Percentiles rank a stretch among this genome's conserved stretches.
Conservation (phyloP, 2,888 invertebrate species). For the Apantesis nais region DNA sequence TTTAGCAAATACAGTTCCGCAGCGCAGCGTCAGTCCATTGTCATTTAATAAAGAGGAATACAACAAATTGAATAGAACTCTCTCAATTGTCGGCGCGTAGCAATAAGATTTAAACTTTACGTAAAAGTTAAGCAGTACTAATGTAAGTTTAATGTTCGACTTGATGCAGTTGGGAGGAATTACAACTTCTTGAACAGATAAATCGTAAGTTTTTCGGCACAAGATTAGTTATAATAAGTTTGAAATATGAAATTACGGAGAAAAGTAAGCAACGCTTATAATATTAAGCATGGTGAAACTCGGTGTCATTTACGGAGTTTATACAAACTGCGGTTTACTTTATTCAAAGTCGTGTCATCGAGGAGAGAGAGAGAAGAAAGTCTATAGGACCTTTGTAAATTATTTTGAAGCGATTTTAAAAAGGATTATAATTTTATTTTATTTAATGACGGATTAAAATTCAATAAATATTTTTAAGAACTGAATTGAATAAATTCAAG, state of each 20-base stretch:
- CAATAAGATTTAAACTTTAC: slow-evolving; percentile 66
- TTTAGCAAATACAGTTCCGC: slow-evolving; percentile 25
- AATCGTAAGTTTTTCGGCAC: slow-evolving; percentile 25
- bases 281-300: not conserved
- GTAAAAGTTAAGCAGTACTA: slow-evolving; percentile 70
- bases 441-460: no score
- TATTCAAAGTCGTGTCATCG: not conserved
- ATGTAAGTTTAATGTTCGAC: slow-evolving; percentile 78
- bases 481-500: no score
- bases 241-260: not conserved
- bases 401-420: not conserved
- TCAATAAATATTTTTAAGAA: no score
- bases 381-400: not conserved
- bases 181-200: slow-evolving; percentile 43
- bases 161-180: slow-evolving; percentile 71
- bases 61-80: slow-evolving; percentile 50
- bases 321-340: no score
- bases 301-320: not conserved
- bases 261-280: not conserved
- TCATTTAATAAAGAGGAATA: slow-evolving; percentile 46
- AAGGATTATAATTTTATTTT: not conserved
- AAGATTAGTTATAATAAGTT: not conserved
- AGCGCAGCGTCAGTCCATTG: slow-evolving; percentile 6
- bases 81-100: slow-evolving; percentile 45
- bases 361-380: not conserved